A percentile compares a stretch with the other conserved stretches of the same genome.
Conservation (phyloP, 2,888 invertebrate genomes). For the Merodon equestris region DNA sequence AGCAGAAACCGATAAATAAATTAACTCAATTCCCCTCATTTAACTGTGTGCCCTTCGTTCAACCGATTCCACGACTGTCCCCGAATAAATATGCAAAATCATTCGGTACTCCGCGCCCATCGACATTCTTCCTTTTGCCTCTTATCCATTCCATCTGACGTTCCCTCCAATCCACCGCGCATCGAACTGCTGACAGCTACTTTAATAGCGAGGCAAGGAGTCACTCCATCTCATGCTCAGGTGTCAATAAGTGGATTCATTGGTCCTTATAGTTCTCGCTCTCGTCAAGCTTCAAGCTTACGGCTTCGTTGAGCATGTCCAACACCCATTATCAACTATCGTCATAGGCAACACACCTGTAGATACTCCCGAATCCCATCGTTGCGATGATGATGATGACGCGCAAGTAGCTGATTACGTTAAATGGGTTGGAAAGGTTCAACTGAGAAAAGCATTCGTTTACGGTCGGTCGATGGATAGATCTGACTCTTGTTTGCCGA, state of each 20-base stretch:
- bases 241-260: slow-evolving; percentile 52
- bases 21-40: slow-evolving; percentile 1
- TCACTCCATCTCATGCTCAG: slow-evolving; percentile 38
- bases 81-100: slow-evolving; percentile 28
- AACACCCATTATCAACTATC: slow-evolving; percentile 50
- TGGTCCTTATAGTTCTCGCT: slow-evolving; percentile 53
- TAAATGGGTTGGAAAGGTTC: slow-evolving; percentile 20
- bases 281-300: slow-evolving; percentile 24
- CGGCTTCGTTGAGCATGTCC: slow-evolving; percentile 54
- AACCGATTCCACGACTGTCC: no score
- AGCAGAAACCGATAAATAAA: slow-evolving; percentile 18
- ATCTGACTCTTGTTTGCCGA: not conserved
- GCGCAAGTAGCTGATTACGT: slow-evolving; percentile 19
- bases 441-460: no score
- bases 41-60: no score
- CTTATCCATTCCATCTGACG: slow-evolving; percentile 22
- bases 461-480: no score
- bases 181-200: not conserved
- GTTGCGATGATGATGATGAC: slow-evolving; percentile 27
- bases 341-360: slow-evolving; percentile 57
- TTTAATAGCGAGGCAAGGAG: slow-evolving; percentile 12
- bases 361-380: slow-evolving; percentile 29
- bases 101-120: slow-evolving; percentile 42
- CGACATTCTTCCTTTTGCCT: slow-evolving; percentile 26
- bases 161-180: no score